These are phyloP conservation scores for Corythoichthys intestinalis DNA, from an alignment of 2,113 vertebrate species.

Conservation along the genomic window DNA sequence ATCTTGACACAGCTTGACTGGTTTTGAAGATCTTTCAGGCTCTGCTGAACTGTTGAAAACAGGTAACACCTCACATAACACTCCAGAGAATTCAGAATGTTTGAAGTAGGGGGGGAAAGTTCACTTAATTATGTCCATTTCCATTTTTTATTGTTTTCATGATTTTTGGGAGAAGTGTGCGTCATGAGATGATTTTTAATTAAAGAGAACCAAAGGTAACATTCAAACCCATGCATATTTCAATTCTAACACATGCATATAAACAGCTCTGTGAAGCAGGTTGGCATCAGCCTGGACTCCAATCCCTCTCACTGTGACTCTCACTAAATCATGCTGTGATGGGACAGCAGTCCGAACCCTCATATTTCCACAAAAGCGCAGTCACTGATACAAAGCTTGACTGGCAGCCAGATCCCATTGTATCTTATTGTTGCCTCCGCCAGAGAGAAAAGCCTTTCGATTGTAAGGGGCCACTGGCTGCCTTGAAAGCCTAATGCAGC, in stretches of 20 bases:
- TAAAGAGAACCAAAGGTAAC: background rate
- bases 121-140: no score
- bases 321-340: constrained; percentile 61
- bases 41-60: background rate
- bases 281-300: constrained; percentile 58
- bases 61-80: background rate
- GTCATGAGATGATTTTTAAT: background rate
- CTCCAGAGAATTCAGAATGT: background rate
- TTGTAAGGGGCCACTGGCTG: constrained; percentile 59
- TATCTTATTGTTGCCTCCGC: constrained; percentile 62
- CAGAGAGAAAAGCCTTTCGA: constrained; percentile 69
- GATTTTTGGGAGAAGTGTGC: no score
- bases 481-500: constrained; percentile 54
- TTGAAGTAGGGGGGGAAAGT: no score
- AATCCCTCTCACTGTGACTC: constrained; percentile 61
- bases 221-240: constrained; percentile 14
- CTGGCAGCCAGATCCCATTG: constrained; percentile 64
- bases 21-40: background rate
- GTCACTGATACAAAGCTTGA: constrained; percentile 64
- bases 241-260: constrained; percentile 49
- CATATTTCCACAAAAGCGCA: constrained; percentile 65
- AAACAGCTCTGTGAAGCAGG: constrained; percentile 63
- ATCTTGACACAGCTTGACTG: background rate
- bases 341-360: constrained; percentile 61
- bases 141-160: no score